Conservation (phyloP, 2,113 vertebrate species). For the Naja naja region DNA sequence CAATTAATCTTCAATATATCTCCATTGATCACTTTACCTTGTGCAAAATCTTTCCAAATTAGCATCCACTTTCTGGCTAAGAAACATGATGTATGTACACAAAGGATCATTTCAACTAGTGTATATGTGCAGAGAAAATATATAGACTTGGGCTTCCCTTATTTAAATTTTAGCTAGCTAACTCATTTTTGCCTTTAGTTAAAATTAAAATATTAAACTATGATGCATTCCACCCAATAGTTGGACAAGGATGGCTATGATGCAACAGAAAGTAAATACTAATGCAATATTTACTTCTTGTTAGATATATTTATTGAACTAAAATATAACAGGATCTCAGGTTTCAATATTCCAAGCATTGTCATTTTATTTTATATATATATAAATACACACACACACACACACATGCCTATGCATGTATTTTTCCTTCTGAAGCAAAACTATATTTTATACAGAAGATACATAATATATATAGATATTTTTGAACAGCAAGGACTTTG, state of each 20-base stretch:
- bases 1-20: neutral
- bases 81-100: neutral
- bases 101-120: neutral
- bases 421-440: neutral
- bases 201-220: neutral
- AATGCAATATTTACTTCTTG: neutral
- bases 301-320: neutral
- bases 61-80: neutral
- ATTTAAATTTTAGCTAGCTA: neutral
- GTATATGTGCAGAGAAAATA: neutral
- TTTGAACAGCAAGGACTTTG: neutral
- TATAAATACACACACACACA: no score
- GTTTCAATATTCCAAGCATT: neutral
- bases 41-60: neutral
- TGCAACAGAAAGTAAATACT: neutral
- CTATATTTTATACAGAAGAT: neutral
- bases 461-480: no score
- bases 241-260: neutral
- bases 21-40: neutral
- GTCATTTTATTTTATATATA: no score
- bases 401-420: accelerated
- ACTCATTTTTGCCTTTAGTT: neutral
- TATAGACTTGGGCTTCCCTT: neutral
- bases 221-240: neutral
- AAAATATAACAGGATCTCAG: accelerated